Conservation (phyloP, 2,113 vertebrate species). For the Hyaena hyaena region DNA sequence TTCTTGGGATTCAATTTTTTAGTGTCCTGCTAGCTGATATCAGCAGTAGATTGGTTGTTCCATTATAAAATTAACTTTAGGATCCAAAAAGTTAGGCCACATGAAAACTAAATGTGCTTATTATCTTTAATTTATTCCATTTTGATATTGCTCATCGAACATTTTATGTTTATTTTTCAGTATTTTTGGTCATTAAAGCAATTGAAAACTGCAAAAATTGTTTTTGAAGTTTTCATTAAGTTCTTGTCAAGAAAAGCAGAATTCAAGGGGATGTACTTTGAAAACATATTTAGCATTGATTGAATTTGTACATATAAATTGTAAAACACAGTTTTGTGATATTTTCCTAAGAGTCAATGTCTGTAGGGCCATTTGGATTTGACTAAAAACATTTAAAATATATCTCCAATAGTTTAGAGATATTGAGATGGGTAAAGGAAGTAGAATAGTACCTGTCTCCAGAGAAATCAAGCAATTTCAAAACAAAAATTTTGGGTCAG, state of each 20-base stretch:
- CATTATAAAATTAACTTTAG: conserved; percentile 10
- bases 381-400: background rate
- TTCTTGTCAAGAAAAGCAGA: background rate
- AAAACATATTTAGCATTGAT: background rate
- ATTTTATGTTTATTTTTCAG: background rate
- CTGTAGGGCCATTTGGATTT: background rate
- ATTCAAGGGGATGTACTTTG: background rate
- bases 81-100: background rate
- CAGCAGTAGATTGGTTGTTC: background rate
- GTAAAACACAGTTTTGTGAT: background rate
- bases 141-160: background rate
- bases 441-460: background rate
- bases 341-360: background rate
- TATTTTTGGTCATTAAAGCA: background rate
- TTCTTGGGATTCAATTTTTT: background rate
- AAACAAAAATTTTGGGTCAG: background rate
- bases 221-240: background rate
- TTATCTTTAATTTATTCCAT: conserved; percentile 4
- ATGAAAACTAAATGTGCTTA: background rate
- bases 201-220: background rate
- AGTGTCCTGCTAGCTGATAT: background rate
- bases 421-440: background rate
- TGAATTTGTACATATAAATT: background rate
- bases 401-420: background rate
- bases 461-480: background rate